These are phyloP conservation scores for Incurvaria masculella DNA, from an alignment of 2,888 invertebrate species.

Conservation along the genomic window DNA sequence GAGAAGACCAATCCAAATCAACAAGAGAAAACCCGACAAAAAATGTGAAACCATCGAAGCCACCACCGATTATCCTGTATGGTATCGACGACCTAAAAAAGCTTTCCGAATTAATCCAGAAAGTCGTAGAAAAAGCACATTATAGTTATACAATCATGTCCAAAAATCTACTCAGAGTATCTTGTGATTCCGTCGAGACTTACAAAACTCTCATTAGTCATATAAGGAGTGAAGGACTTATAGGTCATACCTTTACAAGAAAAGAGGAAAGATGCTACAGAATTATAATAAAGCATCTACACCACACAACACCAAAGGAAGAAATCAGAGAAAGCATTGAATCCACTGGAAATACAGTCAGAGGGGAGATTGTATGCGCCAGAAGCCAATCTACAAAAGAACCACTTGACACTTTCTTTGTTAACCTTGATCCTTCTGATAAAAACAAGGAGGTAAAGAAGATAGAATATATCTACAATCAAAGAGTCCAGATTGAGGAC, in stretches of 20 bases:
- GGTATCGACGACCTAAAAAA: too few species aligned
- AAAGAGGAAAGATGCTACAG: constrained; percentile 7
- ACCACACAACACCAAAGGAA: constrained; percentile 6
- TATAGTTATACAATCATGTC: too few species aligned
- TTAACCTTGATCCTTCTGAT: constrained; percentile 2
- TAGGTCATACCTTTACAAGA: constrained; percentile 10
- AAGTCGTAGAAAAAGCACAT: too few species aligned
- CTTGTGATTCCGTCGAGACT: too few species aligned
- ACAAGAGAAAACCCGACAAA: too few species aligned
- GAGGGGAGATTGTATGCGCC: constrained; percentile 15
- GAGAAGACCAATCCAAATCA: too few species aligned
- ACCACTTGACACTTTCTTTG: constrained; percentile 6
- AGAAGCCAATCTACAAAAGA: constrained; percentile 9
- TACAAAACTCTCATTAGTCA: too few species aligned
- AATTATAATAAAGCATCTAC: constrained; percentile 10
- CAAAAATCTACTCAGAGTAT: too few species aligned
- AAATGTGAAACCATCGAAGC: too few species aligned
- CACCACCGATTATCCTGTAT: too few species aligned
- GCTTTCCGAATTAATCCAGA: too few species aligned
- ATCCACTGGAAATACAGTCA: constrained; percentile 15
- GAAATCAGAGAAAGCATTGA: constrained; percentile 11
- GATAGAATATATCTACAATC: neutral
- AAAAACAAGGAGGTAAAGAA: constrained; percentile 1
- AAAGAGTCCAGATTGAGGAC: neutral
- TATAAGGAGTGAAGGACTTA: too few species aligned